Evolutionary conservation across 2,797 vertebrate genomes (phyloP).

Genomic region (Phaenicophaeus curvirostris): DNA sequence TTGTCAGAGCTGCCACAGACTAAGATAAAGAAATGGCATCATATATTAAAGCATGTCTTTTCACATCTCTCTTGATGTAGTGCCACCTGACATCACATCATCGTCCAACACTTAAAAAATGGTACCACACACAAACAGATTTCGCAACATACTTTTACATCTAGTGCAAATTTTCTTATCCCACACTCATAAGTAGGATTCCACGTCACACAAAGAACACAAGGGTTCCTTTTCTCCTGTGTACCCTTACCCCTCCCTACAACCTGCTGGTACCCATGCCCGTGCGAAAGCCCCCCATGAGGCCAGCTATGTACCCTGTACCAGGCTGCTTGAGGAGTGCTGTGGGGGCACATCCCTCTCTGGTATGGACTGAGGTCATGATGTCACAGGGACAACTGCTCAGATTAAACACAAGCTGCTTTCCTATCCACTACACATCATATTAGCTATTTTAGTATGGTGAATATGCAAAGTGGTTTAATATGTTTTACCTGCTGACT

Average conservation of each 20-base stretch:
- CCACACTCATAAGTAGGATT: not conserved
- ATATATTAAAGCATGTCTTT: constrained; percentile 37
- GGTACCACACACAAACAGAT: not conserved
- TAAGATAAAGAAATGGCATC: not conserved
- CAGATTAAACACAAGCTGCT: not conserved
- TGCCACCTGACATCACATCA: constrained; percentile 20
- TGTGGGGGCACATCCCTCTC: not conserved
- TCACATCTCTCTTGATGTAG: constrained; percentile 30
- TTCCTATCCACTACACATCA: not conserved
- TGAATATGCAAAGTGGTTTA: not conserved
- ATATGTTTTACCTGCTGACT: not conserved
- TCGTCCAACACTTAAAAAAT: not conserved
- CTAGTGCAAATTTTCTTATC: not conserved
- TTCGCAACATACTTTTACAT: not conserved
- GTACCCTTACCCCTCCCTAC: not conserved
- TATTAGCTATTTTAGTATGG: not conserved
- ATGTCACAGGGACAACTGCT: not conserved
- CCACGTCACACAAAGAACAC: not conserved
- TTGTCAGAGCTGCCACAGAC: not conserved
- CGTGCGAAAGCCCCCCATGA: not conserved
- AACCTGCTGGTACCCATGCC: rapidly evolving
- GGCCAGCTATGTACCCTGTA: rapidly evolving
- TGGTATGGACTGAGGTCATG: not conserved
- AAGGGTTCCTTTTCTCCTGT: not conserved
- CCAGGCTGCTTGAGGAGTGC: not conserved